Conservation (phyloP, 2,797 vertebrate genomes). For the Lycodopsis pacificus region DNA sequence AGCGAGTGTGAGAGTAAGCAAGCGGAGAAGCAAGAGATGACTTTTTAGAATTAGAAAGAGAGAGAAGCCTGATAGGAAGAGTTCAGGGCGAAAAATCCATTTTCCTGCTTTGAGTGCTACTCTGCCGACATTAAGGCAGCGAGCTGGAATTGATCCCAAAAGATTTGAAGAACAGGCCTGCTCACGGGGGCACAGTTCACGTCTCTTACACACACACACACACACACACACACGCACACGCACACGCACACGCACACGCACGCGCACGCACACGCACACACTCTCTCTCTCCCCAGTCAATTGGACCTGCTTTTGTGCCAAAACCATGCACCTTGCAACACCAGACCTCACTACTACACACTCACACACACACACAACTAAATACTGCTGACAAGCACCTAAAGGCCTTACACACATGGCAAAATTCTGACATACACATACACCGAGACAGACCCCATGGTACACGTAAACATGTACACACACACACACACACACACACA, state of each 20-base stretch:
- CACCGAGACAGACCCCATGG: slow-evolving; percentile 36
- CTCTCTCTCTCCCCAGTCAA: slow-evolving; percentile 32
- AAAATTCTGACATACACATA: slow-evolving; percentile 11
- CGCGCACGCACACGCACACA: no score
- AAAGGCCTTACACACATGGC: slow-evolving; percentile 33
- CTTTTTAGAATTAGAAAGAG: slow-evolving; percentile 39
- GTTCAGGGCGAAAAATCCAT: slow-evolving; percentile 64
- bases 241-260: no score
- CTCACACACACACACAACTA: not conserved
- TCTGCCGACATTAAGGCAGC: slow-evolving; percentile 68
- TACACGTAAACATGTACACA: slow-evolving; percentile 25
- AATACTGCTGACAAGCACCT: slow-evolving; percentile 52
- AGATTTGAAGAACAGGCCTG: slow-evolving; percentile 74
- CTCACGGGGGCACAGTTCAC: slow-evolving; percentile 64
- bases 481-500: slow-evolving; percentile 35
- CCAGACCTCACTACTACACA: slow-evolving; percentile 32
- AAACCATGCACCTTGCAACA: slow-evolving; percentile 47
- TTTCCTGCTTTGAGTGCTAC: slow-evolving; percentile 68
- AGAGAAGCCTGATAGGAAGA: slow-evolving; percentile 56
- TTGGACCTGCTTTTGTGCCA: slow-evolving; percentile 56
- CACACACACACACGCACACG: slow-evolving; percentile 26
- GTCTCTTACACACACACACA: slow-evolving; percentile 15
- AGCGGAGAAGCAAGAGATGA: slow-evolving; percentile 39
- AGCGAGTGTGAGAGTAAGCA: not conserved
- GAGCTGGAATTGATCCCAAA: slow-evolving; percentile 76